These are phyloP conservation scores for Chloroceryle amazona DNA, from an alignment of 2,797 vertebrate species.

Conservation along the genomic window DNA sequence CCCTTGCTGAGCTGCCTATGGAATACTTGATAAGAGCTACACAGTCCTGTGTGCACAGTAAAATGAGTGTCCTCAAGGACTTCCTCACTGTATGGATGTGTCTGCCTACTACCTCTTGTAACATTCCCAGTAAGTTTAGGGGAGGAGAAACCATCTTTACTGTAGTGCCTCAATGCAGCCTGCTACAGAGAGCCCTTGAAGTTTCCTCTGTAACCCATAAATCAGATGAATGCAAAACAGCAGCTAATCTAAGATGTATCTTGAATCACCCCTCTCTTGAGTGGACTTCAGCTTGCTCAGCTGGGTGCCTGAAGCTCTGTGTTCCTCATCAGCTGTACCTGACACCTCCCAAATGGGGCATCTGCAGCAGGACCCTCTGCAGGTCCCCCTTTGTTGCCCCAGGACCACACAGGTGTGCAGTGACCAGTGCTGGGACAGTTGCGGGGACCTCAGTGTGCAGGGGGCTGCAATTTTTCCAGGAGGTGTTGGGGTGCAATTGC, in stretches of 20 bases:
- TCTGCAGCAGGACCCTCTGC: fast-evolving
- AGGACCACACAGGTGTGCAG: fast-evolving
- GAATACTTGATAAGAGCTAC: not conserved
- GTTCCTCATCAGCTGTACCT: not conserved
- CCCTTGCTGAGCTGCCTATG: not conserved
- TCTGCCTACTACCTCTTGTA: not conserved
- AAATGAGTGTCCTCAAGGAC: not conserved
- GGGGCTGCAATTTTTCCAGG: not conserved
- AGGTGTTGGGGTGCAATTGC: not conserved
- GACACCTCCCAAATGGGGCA: not conserved
- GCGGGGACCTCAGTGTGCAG: not conserved
- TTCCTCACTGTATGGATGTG: not conserved
- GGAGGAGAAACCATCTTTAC: not conserved
- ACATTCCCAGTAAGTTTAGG: not conserved
- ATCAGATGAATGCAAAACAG: not conserved
- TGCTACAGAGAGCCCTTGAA: not conserved
- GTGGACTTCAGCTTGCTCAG: not conserved
- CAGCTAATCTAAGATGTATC: not conserved
- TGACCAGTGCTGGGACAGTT: not conserved
- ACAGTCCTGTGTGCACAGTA: not conserved
- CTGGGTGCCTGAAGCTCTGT: not conserved
- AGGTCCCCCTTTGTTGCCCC: not conserved
- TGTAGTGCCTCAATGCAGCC: not conserved
- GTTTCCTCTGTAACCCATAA: not conserved
- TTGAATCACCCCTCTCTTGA: not conserved